A percentile compares a stretch with the other conserved stretches of the same genome.
Conservation (phyloP, 2,113 vertebrate species). For the Serilophus lunatus region DNA sequence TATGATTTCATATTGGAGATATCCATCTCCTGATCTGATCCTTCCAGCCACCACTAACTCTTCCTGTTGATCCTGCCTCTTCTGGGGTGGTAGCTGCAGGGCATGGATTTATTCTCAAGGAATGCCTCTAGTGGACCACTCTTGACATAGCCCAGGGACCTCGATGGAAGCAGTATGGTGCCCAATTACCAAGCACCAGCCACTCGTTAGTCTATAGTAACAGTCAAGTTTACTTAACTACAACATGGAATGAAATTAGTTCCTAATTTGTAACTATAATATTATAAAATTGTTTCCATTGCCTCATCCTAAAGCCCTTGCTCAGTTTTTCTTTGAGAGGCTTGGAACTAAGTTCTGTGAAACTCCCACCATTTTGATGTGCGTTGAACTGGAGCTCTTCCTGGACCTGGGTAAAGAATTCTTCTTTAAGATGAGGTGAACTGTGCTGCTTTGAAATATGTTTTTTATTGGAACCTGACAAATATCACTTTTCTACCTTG, state of each 20-base stretch:
- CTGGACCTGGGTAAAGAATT: not conserved
- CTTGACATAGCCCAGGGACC: not conserved
- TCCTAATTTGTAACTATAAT: not conserved
- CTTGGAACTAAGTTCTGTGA: not conserved
- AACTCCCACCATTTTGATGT: not conserved
- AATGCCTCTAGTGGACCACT: not conserved
- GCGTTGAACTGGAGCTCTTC: not conserved
- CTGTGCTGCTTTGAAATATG: not conserved
- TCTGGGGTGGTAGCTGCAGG: not conserved
- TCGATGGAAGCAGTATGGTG: not conserved
- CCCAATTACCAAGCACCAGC: not conserved
- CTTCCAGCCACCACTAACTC: not conserved
- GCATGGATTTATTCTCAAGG: not conserved
- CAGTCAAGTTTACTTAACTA: not conserved
- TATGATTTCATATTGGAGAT: fast-evolving
- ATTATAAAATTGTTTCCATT: not conserved
- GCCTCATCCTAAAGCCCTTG: not conserved
- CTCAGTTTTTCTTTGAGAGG: not conserved
- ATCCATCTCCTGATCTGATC: not conserved
- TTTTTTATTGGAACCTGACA: not conserved
- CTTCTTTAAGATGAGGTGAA: conserved; percentile 10
- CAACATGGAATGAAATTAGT: not conserved
- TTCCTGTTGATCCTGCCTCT: not conserved
- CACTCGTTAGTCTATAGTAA: not conserved
- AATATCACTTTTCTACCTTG: not conserved